Conservation (phyloP, 2,113 vertebrate species). For the Axis porcinus region DNA sequence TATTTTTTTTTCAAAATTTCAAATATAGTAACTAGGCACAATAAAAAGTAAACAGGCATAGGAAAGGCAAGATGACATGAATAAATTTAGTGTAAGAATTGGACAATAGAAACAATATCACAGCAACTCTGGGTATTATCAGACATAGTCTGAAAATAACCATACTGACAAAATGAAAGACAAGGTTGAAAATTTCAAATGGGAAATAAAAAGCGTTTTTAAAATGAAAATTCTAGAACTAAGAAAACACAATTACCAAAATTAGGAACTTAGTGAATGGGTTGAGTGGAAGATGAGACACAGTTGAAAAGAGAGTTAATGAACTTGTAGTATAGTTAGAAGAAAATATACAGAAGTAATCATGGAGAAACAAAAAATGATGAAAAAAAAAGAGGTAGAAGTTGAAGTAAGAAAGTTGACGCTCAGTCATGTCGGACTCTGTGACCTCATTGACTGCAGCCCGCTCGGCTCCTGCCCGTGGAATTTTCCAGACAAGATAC, state of each 20-base stretch:
- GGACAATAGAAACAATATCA: neutral
- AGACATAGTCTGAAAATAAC: neutral
- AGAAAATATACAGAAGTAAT: conserved; percentile 2
- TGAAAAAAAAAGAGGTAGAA: neutral
- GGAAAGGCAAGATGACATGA: neutral
- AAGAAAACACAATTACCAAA: neutral
- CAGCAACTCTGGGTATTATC: neutral
- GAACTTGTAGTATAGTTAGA: neutral
- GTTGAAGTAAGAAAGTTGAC: neutral
- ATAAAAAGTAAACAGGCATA: neutral
- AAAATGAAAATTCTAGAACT: neutral
- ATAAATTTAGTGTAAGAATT: neutral
- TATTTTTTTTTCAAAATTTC: neutral
- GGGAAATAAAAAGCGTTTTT: neutral
- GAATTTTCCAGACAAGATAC: neutral
- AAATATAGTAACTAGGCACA: neutral
- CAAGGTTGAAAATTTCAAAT: neutral
- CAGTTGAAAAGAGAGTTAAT: neutral
- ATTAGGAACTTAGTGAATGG: neutral
- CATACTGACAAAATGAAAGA: neutral
- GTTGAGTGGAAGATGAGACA: neutral
- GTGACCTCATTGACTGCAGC: neutral
- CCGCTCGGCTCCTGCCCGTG: neutral
- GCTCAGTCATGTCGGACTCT: neutral
- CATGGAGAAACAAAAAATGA: neutral